Base-by-base conservation (phyloP, 64 coral and sea anemone species). In the Trachythela sp. region DNA sequence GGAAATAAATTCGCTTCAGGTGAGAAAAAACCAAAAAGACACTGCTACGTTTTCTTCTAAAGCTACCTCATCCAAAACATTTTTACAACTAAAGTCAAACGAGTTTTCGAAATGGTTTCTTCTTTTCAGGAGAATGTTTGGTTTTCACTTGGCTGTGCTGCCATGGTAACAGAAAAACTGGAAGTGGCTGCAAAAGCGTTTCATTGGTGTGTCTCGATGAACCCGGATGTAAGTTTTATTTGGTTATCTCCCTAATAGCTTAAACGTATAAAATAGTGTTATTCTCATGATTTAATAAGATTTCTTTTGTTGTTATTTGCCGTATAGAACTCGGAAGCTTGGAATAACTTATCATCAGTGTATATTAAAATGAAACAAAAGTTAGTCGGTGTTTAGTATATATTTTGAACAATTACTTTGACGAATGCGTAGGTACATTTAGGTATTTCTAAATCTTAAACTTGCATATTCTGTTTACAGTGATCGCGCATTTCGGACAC, bases 61-160 rank as follows among this genome's bases (percentile, higher is more conserved):
- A 8, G n/a, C 31, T 41, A 27, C 45, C 8, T 34, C 38, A 9
- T 22, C 22, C 26, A 84, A 42, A 22, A 11, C n/a, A n/a, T 34
- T 8, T 7, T 24, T 39, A 42, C 39, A 24, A 20, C 31, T 4
- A 22, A 48, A 14, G 39, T 11, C 50, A 34, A 42, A 54, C 22
- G 13, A 27, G 5, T 33, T 42, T 40, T 40, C 40, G 17, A 39
- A 48, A 86, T 4, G 13, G 40, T 4, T 85, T 22, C 2, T 15
- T 6, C 26, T 93, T 42, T 60, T 42, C 77, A 99, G 96, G 93
- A 93, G 87, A 87, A 87, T 67, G 93, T 99, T 15, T 99, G 96
- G 96, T 99, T 99, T 72, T 99, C 96, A 4, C 90, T 99, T 48
- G 96, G 96, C 10, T 99, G 96, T 93, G 93, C 96, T 86, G 89